Conservation (phyloP, 2,113 vertebrate species). For the Spea multiplicata region DNA sequence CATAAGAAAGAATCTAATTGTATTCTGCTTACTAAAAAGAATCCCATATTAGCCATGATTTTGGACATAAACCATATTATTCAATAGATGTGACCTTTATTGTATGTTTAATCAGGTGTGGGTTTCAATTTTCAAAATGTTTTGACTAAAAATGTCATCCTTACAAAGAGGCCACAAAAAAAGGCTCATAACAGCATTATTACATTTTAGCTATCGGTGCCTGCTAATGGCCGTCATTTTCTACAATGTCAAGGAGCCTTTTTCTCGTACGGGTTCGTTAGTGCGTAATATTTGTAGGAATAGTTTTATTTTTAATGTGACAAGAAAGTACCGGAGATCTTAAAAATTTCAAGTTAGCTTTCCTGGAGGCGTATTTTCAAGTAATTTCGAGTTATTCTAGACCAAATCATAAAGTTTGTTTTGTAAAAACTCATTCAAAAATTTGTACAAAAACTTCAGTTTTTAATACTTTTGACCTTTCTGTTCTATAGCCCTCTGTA, state of each 20-base stretch:
- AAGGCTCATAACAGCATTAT: not conserved
- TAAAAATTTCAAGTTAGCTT: not conserved
- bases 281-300: too few species aligned
- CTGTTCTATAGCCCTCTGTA: too few species aligned
- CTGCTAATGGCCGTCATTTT: not conserved
- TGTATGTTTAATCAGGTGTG: slow-evolving; percentile 42
- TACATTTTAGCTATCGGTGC: not conserved
- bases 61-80: slow-evolving; percentile 19
- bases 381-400: too few species aligned
- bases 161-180: not conserved
- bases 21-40: too few species aligned
- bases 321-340: not conserved
- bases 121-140: slow-evolving; percentile 38
- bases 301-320: not conserved
- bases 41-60: slow-evolving; percentile 10
- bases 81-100: slow-evolving; percentile 38
- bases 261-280: not conserved
- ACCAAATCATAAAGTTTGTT: too few species aligned
- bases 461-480: too few species aligned
- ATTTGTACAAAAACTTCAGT: too few species aligned
- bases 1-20: too few species aligned
- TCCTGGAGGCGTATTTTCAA: too few species aligned
- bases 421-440: too few species aligned
- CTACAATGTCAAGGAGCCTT: not conserved
- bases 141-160: slow-evolving; percentile 30